Evolutionary conservation across 2,113 vertebrate genomes (phyloP).

Genomic region (Hylia prasina): DNA sequence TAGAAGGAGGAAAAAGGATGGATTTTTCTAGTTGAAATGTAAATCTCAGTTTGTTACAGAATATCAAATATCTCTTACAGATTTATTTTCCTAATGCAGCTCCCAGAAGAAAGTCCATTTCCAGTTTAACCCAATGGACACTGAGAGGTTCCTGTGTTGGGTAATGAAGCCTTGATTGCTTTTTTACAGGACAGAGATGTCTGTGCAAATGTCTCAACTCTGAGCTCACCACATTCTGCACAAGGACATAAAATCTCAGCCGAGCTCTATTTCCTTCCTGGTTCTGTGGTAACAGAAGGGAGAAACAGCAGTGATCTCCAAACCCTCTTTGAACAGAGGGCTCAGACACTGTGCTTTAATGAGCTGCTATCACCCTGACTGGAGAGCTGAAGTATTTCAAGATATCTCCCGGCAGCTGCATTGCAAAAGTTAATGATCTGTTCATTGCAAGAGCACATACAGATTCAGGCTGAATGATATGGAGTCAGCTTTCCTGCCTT

Average conservation of each 20-base stretch:
- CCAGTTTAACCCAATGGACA: background rate
- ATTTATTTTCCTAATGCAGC: background rate
- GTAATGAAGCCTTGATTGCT: background rate
- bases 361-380: background rate
- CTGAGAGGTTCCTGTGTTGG: background rate
- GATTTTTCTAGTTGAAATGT: background rate
- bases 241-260: background rate
- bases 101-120: background rate
- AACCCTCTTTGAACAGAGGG: background rate
- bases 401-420: slow-evolving; percentile 7
- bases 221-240: background rate
- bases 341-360: background rate
- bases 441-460: background rate
- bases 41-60: background rate
- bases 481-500: background rate
- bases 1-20: background rate
- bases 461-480: background rate
- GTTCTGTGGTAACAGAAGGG: background rate
- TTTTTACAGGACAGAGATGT: background rate
- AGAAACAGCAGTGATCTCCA: slow-evolving; percentile 3
- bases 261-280: background rate
- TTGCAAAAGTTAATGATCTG: slow-evolving; percentile 17
- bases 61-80: background rate
- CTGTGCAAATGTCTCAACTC: background rate
- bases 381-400: slow-evolving; percentile 32